phyloP scores from a whole-genome alignment of 35 echinoderm and acorn worm species.

The Ophioderma brevispina region DNA sequence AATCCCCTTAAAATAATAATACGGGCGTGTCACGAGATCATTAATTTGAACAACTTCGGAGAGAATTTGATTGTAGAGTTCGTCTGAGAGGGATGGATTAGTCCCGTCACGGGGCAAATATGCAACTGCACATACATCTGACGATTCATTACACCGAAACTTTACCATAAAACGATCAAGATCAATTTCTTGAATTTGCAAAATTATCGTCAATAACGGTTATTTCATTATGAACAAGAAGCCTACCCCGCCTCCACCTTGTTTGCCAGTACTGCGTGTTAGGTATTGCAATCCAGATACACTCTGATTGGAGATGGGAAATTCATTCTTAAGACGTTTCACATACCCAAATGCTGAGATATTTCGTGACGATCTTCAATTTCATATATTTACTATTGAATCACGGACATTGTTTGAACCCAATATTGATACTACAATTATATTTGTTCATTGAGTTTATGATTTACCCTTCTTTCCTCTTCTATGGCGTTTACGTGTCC shows the following conservation, averaged over 20 bases:
- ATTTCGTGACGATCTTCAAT: neutral
- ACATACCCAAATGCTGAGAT: neutral
- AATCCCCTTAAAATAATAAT: no score
- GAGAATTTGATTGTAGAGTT: no score
- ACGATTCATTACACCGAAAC: neutral
- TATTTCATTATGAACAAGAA: neutral
- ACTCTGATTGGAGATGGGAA: neutral
- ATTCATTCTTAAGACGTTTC: neutral
- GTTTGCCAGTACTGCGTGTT: neutral
- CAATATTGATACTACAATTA: neutral
- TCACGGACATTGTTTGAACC: neutral
- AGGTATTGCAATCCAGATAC: neutral
- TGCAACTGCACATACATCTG: neutral
- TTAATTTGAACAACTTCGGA: no score
- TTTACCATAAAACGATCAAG: neutral
- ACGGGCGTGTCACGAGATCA: no score
- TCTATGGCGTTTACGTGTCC: no score
- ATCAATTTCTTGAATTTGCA: neutral
- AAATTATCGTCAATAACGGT: neutral
- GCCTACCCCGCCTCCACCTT: neutral
- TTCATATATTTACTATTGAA: neutral
- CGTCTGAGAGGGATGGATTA: neutral
- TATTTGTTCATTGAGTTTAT: no score
- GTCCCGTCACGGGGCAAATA: neutral
- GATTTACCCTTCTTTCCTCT: no score